A percentile compares a stretch with the other conserved stretches of the same genome.
Evolutionary conservation across 2,888 invertebrate genomes (phyloP).

Genomic region (Ceraclea dissimilis): DNA sequence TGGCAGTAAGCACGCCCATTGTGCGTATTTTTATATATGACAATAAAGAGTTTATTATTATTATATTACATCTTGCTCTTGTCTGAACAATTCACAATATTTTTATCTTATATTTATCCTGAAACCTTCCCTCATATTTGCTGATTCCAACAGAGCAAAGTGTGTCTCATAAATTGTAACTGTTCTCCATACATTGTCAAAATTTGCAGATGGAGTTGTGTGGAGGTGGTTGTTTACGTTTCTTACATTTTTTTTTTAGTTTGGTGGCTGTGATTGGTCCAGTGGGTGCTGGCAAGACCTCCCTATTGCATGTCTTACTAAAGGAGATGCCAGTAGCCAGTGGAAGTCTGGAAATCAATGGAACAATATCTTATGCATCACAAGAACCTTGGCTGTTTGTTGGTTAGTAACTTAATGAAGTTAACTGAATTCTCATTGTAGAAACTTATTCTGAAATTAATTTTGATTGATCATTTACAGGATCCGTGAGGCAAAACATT

Average conservation of each 20-base stretch:
- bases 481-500: slow-evolving; percentile 86
- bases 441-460: background rate
- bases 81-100: no score
- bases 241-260: slow-evolving; percentile 33
- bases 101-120: no score
- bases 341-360: slow-evolving; percentile 61
- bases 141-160: no score
- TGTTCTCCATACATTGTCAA: no score
- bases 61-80: no score
- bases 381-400: slow-evolving; percentile 86
- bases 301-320: slow-evolving; percentile 62
- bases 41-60: no score
- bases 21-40: no score
- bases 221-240: no score
- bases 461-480: slow-evolving; percentile 29
- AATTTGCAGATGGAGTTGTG: no score
- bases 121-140: no score
- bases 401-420: slow-evolving; percentile 40
- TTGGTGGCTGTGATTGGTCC: slow-evolving; percentile 62
- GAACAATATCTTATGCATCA: slow-evolving; percentile 70
- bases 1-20: no score
- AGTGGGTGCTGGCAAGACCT: slow-evolving; percentile 63
- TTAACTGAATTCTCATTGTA: background rate
- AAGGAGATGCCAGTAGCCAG: slow-evolving; percentile 65
- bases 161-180: no score